Evolutionary conservation across 2,113 vertebrate species (phyloP), one percentile per base, ranked within the genome.

Genomic region (Perognathus longimembris): DNA sequence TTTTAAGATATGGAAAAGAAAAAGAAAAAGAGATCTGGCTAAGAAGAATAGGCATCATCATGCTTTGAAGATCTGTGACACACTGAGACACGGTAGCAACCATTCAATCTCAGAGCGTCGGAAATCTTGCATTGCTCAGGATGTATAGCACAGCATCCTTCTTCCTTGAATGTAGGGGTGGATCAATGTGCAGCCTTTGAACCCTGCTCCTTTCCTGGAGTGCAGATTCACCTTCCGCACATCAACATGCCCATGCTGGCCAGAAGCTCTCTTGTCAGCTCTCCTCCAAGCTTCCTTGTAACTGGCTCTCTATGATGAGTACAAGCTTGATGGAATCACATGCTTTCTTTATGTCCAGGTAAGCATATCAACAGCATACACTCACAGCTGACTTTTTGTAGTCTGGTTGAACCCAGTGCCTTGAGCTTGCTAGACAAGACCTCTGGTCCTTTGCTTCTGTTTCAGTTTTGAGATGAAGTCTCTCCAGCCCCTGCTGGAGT

Each of bases 121-220:
- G 7, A 7, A 64, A 26, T 59, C 32, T 34, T 5, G 2, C 9
- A 15, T 15, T 54, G 50, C 3, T 1, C 4, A 15, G 11, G 1
- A 20, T 2, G 50, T 18, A 17, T 15, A 54, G 15, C 50, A 12
- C 12, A 14, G 50, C 50, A 15, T 54, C 9, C 12, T 45, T 45
- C 45, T 45, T 45, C 12, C 75, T 83, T 36, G 2, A 14, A 21
- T 61, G 80, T 21, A 26, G 66, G 71, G 6, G 36, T 2, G 21
- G 9, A 74, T 18, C 18, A 45, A 15, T 4, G 14, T 42, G 11
- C 30, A 28, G 2, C 5, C 20, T 61, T 34, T 15, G 14, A 1
- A 4, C 18, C 64, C 6, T 6, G 24, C 26, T 34, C 21, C 11
- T 38, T 85, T 12, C 7, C 32, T 36, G 38, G 6, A 38, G 4